These are phyloP conservation scores for Tenthredo amoena DNA, from an alignment of 2,888 invertebrate species.

Conservation along the genomic window DNA sequence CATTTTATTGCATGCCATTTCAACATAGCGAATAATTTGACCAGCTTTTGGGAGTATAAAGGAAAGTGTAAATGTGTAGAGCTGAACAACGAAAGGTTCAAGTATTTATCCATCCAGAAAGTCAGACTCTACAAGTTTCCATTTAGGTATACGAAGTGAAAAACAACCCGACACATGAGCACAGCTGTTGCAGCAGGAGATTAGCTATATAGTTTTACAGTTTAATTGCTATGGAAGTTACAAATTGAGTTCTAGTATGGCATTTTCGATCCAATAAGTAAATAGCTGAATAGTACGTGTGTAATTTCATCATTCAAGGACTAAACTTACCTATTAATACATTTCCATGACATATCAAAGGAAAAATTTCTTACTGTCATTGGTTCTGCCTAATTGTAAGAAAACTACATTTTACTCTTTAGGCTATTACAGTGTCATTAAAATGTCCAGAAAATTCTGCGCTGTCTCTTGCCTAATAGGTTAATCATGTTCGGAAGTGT, in stretches of 20 bases:
- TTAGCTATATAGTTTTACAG: conserved; percentile 4
- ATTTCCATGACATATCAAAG: not conserved
- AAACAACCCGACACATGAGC: conserved; percentile 16
- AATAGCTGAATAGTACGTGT: not conserved
- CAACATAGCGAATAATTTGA: not conserved
- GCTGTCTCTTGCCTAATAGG: not conserved
- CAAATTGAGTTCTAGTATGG: not conserved
- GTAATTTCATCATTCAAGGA: not conserved
- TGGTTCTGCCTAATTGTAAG: not conserved
- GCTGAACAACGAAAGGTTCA: not conserved
- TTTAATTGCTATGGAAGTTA: not conserved
- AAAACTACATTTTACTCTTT: not conserved
- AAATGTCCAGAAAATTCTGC: not conserved
- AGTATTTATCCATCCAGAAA: conserved; percentile 22
- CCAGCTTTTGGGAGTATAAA: not conserved
- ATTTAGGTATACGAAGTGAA: not conserved
- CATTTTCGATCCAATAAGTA: not conserved
- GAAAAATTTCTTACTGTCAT: not conserved
- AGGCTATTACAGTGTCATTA: not conserved
- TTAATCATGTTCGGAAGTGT: not conserved
- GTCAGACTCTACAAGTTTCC: conserved; percentile 8
- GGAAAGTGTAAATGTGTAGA: not conserved
- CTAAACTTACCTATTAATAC: not conserved
- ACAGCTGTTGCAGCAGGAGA: conserved; percentile 11
- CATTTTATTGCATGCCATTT: not conserved